Conservation (phyloP, 2,888 invertebrate species). For the Cheilosia variabilis region DNA sequence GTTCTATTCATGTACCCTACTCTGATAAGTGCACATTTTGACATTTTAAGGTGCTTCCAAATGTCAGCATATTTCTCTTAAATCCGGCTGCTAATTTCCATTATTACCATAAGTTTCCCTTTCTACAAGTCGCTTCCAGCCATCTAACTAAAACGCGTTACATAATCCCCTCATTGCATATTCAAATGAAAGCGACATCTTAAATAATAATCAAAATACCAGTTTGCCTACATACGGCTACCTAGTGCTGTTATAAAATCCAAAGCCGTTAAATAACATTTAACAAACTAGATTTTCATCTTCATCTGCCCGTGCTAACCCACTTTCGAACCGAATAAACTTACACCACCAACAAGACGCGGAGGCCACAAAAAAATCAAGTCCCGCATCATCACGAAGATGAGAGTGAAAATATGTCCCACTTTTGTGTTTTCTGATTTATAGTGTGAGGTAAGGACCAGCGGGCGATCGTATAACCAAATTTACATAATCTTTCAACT, state of each 20-base stretch:
- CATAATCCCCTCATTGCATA: slow-evolving; percentile 68
- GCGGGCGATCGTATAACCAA: slow-evolving; percentile 13
- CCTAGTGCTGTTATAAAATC: slow-evolving; percentile 38
- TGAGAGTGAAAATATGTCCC: slow-evolving; percentile 62
- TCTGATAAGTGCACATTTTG: too few relatives aligned
- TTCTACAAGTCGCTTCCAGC: neutral
- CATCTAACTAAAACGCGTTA: slow-evolving; percentile 42
- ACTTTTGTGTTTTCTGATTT: slow-evolving; percentile 27
- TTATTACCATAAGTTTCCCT: slow-evolving; percentile 16
- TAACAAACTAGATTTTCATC: slow-evolving; percentile 64
- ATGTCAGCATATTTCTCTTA: slow-evolving; percentile 7
- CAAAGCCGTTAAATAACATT: slow-evolving; percentile 45
- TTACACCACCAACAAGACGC: neutral
- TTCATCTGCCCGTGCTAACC: slow-evolving; percentile 56
- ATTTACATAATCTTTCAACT: slow-evolving; percentile 64
- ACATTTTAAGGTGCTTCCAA: neutral
- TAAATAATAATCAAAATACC: slow-evolving; percentile 32
- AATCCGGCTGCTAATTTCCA: slow-evolving; percentile 22
- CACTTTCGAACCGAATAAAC: slow-evolving; percentile 54
- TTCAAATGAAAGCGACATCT: slow-evolving; percentile 72
- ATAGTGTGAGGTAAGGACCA: slow-evolving; percentile 23
- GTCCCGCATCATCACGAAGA: slow-evolving; percentile 47
- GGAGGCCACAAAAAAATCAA: slow-evolving; percentile 25
- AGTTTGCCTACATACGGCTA: slow-evolving; percentile 46
- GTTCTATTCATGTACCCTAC: too few relatives aligned